Evolutionary conservation across 1,140 invertebrate species (phyloP).

Genomic region (Ceratosolen solmsi): DNA sequence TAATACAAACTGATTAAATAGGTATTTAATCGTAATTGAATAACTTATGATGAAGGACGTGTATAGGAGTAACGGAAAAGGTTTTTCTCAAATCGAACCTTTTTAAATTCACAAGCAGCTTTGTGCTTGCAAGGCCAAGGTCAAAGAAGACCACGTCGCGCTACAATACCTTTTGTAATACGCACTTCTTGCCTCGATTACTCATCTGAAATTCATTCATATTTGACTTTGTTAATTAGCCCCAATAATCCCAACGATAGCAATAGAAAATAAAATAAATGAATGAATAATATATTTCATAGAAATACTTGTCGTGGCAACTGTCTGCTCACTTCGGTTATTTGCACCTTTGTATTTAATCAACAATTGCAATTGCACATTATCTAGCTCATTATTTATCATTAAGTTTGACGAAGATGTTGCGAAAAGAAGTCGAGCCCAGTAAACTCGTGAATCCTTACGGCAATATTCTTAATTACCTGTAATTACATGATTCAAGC

Average conservation of each 20-base stretch:
- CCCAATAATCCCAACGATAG: too few relatives aligned
- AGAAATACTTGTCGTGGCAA: not conserved
- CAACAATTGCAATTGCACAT: not conserved
- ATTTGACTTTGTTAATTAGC: slow-evolving; percentile 22
- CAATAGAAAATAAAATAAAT: too few relatives aligned
- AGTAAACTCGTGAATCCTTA: too few relatives aligned
- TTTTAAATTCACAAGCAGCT: not conserved
- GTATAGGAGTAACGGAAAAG: not conserved
- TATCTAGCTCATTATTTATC: too few relatives aligned
- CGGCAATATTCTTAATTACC: not conserved
- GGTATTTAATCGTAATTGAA: too few relatives aligned
- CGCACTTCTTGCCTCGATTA: slow-evolving; percentile 42
- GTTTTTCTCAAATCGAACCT: not conserved
- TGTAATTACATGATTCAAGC: not conserved
- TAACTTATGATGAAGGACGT: too few relatives aligned
- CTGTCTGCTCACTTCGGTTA: not conserved
- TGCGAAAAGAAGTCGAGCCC: too few relatives aligned
- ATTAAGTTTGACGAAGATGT: too few relatives aligned
- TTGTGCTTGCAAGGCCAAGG: slow-evolving; percentile 43
- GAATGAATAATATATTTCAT: too few relatives aligned
- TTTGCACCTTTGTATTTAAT: not conserved
- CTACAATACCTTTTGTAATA: not conserved
- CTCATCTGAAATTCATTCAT: slow-evolving; percentile 17
- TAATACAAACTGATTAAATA: too few relatives aligned
- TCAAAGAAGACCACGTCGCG: not conserved